These are phyloP conservation scores for Adelognathus sp. DNA, from an alignment of 2,888 invertebrate species.

Conservation along the genomic window DNA sequence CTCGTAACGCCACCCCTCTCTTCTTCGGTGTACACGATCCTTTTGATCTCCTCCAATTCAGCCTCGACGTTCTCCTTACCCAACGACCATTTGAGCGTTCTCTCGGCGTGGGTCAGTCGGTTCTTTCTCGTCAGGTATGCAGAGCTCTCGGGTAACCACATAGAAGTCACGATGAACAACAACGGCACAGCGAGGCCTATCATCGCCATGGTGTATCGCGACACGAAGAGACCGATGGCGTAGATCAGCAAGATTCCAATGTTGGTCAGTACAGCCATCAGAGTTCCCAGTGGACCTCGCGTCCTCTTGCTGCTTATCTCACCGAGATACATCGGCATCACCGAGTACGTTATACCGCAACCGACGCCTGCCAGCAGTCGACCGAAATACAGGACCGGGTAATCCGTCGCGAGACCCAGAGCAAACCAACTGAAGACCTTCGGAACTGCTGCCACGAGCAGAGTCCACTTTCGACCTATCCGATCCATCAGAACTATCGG, in stretches of 20 bases:
- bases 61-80: conserved; percentile 74
- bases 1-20: conserved; percentile 42
- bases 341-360: conserved; percentile 77
- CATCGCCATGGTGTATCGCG: conserved; percentile 72
- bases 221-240: conserved; percentile 70
- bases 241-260: conserved; percentile 74
- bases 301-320: conserved; percentile 77
- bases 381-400: conserved; percentile 69
- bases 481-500: conserved; percentile 77
- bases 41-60: conserved; percentile 77
- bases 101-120: conserved; percentile 71
- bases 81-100: conserved; percentile 75
- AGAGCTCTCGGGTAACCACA: conserved; percentile 78
- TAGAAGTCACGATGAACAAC: conserved; percentile 70
- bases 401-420: conserved; percentile 70
- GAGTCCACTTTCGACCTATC: conserved; percentile 77
- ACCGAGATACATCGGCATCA: conserved; percentile 78
- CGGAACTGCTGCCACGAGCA: conserved; percentile 75
- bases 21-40: conserved; percentile 73
- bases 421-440: conserved; percentile 76
- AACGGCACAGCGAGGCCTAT: conserved; percentile 71
- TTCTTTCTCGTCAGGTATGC: conserved; percentile 76
- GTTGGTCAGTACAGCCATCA: conserved; percentile 75
- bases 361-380: conserved; percentile 76
- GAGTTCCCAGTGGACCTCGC: conserved; percentile 74